Conservation (phyloP, 2,797 vertebrate genomes). For the Mustela erminea region DNA sequence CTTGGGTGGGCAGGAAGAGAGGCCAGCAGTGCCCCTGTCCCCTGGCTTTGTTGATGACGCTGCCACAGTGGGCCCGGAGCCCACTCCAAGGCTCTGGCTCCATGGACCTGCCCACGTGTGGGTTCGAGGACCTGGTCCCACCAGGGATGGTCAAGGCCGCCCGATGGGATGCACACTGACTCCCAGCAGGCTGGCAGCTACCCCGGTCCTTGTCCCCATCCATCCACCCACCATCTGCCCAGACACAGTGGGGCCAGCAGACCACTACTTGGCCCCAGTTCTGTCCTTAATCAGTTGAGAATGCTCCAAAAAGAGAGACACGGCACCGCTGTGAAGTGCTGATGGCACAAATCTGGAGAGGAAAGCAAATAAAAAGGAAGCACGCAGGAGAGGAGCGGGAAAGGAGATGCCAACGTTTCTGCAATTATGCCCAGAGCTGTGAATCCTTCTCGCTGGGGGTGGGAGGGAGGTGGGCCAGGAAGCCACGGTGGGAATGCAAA, state of each 20-base stretch:
- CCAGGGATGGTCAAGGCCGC: background rate
- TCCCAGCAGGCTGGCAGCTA: background rate
- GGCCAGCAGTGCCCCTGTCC: background rate
- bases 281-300: slow-evolving; percentile 81
- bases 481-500: background rate
- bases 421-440: slow-evolving; percentile 82
- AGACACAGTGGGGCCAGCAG: slow-evolving; percentile 72
- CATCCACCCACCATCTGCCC: slow-evolving; percentile 38
- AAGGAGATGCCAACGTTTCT: slow-evolving; percentile 83
- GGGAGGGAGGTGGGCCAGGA: background rate
- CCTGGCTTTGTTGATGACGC: background rate
- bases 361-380: slow-evolving; percentile 86
- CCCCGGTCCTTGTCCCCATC: background rate
- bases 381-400: slow-evolving; percentile 74
- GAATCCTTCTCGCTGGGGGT: slow-evolving; percentile 66
- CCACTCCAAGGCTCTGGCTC: background rate
- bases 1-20: background rate
- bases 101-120: fast-evolving
- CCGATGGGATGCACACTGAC: fast-evolving
- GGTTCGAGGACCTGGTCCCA: background rate
- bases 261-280: slow-evolving; percentile 75
- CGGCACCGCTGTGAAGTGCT: slow-evolving; percentile 83
- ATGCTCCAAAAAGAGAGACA: slow-evolving; percentile 79
- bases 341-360: slow-evolving; percentile 82
- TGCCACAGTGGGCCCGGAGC: fast-evolving